phyloP scores from a whole-genome alignment of 2,113 vertebrate species.

The Elachura formosa region DNA sequence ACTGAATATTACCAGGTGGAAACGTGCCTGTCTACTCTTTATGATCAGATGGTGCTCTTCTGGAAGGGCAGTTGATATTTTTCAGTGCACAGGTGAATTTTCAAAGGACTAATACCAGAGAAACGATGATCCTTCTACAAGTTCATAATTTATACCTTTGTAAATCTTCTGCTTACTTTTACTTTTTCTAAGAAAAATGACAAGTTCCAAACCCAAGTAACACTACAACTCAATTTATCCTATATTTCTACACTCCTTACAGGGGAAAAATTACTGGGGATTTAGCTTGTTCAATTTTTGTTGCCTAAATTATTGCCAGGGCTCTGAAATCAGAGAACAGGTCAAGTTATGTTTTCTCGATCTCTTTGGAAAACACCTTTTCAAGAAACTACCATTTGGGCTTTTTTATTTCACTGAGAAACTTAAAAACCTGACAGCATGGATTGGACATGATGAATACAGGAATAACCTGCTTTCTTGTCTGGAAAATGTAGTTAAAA shows the following conservation, averaged over 20 bases:
- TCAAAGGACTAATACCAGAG: not conserved
- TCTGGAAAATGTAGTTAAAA: not conserved
- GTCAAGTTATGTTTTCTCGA: not conserved
- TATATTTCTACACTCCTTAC: not conserved
- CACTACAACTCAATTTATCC: not conserved
- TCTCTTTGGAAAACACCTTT: not conserved
- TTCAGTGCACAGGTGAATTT: not conserved
- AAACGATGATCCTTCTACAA: not conserved
- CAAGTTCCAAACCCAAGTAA: not conserved
- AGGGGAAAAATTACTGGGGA: not conserved
- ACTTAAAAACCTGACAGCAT: not conserved
- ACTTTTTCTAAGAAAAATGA: not conserved
- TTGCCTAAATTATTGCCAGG: not conserved
- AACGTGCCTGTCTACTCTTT: not conserved
- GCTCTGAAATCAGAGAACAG: not conserved
- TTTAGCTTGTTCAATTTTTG: not conserved
- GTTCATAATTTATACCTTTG: not conserved
- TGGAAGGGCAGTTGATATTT: not conserved
- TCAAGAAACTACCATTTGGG: not conserved
- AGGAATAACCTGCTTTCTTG: not conserved
- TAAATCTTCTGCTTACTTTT: not conserved
- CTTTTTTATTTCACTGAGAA: not conserved
- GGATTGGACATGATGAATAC: not conserved
- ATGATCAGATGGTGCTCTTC: not conserved
- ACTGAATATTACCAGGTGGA: not conserved